These are phyloP conservation scores for Agrotis segetum DNA, from an alignment of 2,888 invertebrate species.

Conservation along the genomic window DNA sequence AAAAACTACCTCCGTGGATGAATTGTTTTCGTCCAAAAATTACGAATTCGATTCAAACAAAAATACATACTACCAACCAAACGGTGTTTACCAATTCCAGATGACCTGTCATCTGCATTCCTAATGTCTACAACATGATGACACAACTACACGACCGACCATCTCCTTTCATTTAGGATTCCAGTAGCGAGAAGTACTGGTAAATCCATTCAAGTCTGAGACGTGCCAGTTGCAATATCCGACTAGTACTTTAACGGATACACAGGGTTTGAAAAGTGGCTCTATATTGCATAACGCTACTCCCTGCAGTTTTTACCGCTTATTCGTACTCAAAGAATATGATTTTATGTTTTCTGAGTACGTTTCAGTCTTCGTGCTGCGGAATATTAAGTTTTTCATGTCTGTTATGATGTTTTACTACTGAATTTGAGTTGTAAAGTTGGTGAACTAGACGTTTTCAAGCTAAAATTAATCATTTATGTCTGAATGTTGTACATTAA, in stretches of 20 bases:
- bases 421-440: neutral
- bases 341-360: constrained; percentile 47
- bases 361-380: constrained; percentile 34
- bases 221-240: constrained; percentile 59
- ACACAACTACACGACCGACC: neutral
- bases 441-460: no score
- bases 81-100: neutral
- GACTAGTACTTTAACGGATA: constrained; percentile 28
- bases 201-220: constrained; percentile 63
- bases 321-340: constrained; percentile 46
- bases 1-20: no score
- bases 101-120: neutral
- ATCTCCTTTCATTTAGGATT: constrained; percentile 46
- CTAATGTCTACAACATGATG: neutral
- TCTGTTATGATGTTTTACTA: constrained; percentile 15
- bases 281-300: constrained; percentile 44
- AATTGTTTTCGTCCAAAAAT: no score
- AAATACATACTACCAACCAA: constrained; percentile 4
- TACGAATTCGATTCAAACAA: neutral
- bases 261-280: constrained; percentile 33
- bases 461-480: no score
- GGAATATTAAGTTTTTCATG: constrained; percentile 39
- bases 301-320: constrained; percentile 39
- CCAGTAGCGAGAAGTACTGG: constrained; percentile 43
- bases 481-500: no score